Evolutionary conservation across 2,888 invertebrate species (phyloP), one percentile per base, ranked within the genome.

Genomic region (Seira sanloemensis): DNA sequence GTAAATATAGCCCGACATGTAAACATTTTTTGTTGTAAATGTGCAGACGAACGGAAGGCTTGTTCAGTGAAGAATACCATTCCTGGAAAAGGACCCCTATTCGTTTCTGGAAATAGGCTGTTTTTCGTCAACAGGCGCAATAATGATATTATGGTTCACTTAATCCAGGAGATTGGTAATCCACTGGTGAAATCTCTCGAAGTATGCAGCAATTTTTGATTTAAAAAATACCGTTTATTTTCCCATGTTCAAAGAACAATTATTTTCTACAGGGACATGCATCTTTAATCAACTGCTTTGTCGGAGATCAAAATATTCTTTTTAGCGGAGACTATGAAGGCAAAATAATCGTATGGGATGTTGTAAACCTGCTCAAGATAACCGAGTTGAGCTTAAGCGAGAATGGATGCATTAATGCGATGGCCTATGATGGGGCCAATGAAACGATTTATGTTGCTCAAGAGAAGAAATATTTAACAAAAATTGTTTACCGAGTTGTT

Each of bases 141-240:
- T 58, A 93, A 92, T 88, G 92, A 92, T 84, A 91, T 94, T 85
- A 90, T 92, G 77, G 90, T 94, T 19, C 93, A 93, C 87, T 92
- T 93, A 69, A 91, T 92, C 50, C 92, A 92, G 5, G 90, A 92
- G 54, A 92, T 92, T 18, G 78, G 79, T 1, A 84, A 85, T 46
- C 87, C 87, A 5, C 62, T 84, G 2, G 7, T 82, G 5, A 87
- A 82, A n/a, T 72, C n/a, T 68, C 85, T 89, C 50, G 84, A 71
- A 16, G 80, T 80, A 26, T 23, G 26, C 5, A n/a, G 25, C 26
- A 5, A 68, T 25, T 26, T 46, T 16, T 46, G 16, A 46, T 46
- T 46, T 46, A n/a, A n/a, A n/a, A n/a, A n/a, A n/a, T n/a, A n/a
- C n/a, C n/a, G n/a, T n/a, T n/a, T n/a, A n/a, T n/a, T n/a, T n/a